A percentile compares a stretch with the other conserved stretches of the same genome.
Evolutionary conservation across 2,113 vertebrate species (phyloP).

Genomic region (Ctenomys sociabilis): DNA sequence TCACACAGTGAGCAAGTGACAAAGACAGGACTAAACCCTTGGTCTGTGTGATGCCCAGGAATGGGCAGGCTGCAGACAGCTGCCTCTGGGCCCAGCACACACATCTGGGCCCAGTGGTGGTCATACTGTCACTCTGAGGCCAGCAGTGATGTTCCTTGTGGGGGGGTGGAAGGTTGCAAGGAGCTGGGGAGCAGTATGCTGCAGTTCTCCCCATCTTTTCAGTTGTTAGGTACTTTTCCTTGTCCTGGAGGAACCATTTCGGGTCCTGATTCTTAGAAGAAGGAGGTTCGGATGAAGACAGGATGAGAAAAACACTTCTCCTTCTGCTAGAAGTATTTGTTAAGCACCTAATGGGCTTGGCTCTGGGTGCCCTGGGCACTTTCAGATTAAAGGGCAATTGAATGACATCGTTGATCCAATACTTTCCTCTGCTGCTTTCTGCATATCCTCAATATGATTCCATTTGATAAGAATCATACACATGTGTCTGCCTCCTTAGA

Average conservation of each 20-base stretch:
- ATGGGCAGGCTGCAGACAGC: background rate
- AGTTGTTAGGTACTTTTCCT: background rate
- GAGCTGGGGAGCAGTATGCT: background rate
- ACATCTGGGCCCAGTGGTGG: accelerated
- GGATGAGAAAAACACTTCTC: background rate
- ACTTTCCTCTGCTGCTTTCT: slow-evolving; percentile 14
- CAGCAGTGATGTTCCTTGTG: background rate
- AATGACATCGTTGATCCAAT: background rate
- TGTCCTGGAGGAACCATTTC: background rate
- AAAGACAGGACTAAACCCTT: background rate
- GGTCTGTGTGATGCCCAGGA: background rate
- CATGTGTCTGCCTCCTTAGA: background rate
- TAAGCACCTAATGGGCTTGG: background rate
- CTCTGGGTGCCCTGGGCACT: background rate
- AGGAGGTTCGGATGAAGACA: background rate
- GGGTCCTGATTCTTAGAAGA: slow-evolving; percentile 23
- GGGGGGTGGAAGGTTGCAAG: background rate
- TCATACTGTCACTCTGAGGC: background rate
- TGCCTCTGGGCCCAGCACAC: background rate
- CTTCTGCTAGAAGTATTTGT: slow-evolving; percentile 21
- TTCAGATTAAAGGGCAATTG: background rate
- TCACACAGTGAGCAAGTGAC: background rate
- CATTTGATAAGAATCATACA: background rate
- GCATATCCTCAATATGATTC: background rate
- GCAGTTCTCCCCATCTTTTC: background rate